phyloP scores from a whole-genome alignment of 2,888 invertebrate species.

The Archips crataeganus region DNA sequence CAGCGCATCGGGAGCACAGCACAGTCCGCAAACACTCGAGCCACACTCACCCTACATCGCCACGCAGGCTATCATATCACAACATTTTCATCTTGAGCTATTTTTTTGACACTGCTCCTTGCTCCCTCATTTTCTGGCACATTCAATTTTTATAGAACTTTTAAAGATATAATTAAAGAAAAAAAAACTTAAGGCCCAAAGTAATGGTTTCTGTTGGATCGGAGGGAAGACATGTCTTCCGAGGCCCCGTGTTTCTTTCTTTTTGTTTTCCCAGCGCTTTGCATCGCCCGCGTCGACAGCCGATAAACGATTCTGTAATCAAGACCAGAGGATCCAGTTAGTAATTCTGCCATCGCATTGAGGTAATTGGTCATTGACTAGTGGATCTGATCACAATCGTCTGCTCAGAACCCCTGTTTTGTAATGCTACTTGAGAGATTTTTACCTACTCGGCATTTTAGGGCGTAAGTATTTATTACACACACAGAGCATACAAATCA shows the following conservation, averaged over 20 bases:
- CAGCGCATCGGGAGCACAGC: neutral
- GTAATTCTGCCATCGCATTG: no score
- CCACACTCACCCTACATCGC: no score
- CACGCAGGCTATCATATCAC: neutral
- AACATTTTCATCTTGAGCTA: slow-evolving; percentile 4
- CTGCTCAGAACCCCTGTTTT: no score
- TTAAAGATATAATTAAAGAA: neutral
- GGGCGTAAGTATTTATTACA: no score
- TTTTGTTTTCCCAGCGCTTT: neutral
- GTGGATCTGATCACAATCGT: no score
- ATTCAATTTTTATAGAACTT: slow-evolving; percentile 4
- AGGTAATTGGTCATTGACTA: no score
- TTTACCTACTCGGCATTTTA: no score
- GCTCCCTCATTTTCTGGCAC: slow-evolving; percentile 2
- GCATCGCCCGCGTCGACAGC: neutral
- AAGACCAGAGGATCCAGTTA: no score
- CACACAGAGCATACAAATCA: no score
- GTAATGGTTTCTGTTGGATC: neutral
- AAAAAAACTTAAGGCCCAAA: neutral
- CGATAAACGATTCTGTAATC: neutral
- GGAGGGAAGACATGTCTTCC: neutral
- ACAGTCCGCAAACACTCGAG: neutral
- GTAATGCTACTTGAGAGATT: no score
- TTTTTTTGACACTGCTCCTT: slow-evolving; percentile 10
- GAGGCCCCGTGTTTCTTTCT: neutral